A percentile compares a stretch with the other conserved stretches of the same genome.
Conservation (phyloP, 2,113 vertebrate species). For the Pollimyrus isidori region DNA sequence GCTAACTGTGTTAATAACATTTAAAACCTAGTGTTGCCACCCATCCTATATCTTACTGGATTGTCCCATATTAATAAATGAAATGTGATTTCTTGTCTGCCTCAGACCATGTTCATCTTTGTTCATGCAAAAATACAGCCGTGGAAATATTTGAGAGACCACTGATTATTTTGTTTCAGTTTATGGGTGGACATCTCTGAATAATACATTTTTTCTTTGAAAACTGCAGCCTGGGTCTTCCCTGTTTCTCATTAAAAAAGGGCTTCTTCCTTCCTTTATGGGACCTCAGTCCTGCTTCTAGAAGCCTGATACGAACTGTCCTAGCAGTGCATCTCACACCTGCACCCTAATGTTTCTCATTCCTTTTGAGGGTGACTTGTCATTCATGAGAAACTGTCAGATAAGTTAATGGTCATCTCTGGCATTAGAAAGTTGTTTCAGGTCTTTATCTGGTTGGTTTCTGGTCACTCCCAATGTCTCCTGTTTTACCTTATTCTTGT, state of each 20-base stretch:
- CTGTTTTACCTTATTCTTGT: not conserved
- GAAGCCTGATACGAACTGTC: not conserved
- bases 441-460: not conserved
- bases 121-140: not conserved
- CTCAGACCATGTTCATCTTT: not conserved
- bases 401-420: not conserved
- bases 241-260: not conserved
- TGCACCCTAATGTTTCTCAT: not conserved
- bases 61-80: not conserved
- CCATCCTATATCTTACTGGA: not conserved
- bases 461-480: not conserved
- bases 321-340: not conserved
- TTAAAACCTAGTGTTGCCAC: not conserved
- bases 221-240: not conserved
- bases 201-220: not conserved
- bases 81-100: not conserved
- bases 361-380: not conserved
- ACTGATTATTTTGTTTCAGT: not conserved
- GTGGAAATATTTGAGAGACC: not conserved
- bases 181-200: not conserved
- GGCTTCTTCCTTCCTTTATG: not conserved
- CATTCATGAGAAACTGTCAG: not conserved
- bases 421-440: not conserved
- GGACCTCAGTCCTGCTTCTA: not conserved
- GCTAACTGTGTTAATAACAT: not conserved